Base-by-base conservation (phyloP, 2,113 vertebrate genomes). In the Balaeniceps rex region DNA sequence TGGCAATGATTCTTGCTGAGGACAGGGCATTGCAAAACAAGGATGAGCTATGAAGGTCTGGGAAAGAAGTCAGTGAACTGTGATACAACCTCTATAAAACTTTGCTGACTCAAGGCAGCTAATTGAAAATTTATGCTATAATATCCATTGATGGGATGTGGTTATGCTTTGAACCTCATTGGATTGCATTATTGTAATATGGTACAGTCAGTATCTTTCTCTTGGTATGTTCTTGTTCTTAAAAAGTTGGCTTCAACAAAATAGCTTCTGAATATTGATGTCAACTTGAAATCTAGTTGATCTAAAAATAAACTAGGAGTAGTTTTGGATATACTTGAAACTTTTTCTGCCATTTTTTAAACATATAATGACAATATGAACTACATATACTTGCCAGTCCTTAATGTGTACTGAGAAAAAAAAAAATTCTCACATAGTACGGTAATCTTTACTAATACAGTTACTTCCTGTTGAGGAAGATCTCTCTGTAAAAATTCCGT, bases 71-170 rank as follows among this genome's bases (percentile, higher is more conserved):
- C 1, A 0, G 88, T 89, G 74, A 94, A 44, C 44, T 86, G 33
- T 82, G 84, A 38, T 87, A 58, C 31, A 74, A 65, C 61, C 55
- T 94, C 51, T 71, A 15, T 79, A 82, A 87, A 94, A 84, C 65
- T 90, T 61, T 95, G 95, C 93, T 97, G 95, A 92, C 93, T 97
- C 78, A 93, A 58, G 89, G 49, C 63, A 66, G 63, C 86, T 94
- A 92, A 94, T 70, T 93, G 88, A 83, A 94, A 88, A 92, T 92
- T 34, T 83, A 81, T 93, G 69, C 76, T 57, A 0, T 68, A 64
- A 64, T 81, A 68, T 40, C 68, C 47, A 6, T 44, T 3, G 11
- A 44, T 36, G 46, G 83, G 80, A 94, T 76, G 94, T 88, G 90
- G 86, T 92, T 97, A 19, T 89, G 84, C 86, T 82, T 87, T 81